A percentile compares a stretch with the other conserved stretches of the same genome.
Conservation (phyloP, 2,113 vertebrate genomes). For the Rhinopomastus cyanomelas region DNA sequence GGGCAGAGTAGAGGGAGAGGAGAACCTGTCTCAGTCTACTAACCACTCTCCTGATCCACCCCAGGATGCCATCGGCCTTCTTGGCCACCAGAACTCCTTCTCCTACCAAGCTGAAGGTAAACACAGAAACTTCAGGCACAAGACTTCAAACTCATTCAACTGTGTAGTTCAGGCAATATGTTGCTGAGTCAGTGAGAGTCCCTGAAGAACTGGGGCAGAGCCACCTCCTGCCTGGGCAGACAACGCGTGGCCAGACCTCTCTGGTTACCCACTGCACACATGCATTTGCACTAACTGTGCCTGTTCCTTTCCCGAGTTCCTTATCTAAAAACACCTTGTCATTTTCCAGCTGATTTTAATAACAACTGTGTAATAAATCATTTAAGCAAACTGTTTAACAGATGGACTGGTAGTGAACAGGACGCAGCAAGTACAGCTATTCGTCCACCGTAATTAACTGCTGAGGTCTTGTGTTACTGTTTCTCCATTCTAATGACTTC, state of each 20-base stretch:
- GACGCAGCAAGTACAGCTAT: background rate
- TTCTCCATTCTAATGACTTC: background rate
- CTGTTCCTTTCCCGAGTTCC: background rate
- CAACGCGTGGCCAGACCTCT: accelerated
- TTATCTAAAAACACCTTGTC: background rate
- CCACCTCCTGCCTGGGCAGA: background rate
- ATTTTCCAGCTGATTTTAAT: constrained; percentile 19
- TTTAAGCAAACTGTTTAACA: background rate
- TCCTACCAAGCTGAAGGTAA: background rate
- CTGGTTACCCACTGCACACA: background rate
- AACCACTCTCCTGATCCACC: no score
- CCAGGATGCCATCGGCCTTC: no score
- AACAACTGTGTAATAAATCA: background rate
- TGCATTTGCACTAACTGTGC: background rate
- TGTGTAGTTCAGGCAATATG: background rate
- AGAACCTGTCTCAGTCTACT: no score
- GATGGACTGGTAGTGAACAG: background rate
- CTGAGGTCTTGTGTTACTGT: background rate
- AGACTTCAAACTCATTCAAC: background rate
- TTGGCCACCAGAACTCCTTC: background rate
- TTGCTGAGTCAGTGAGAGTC: background rate
- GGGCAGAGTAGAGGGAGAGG: no score
- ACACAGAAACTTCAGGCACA: background rate
- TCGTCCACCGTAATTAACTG: background rate
- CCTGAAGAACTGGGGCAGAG: background rate